A percentile compares a stretch with the other conserved stretches of the same genome.
Evolutionary conservation across 1,140 invertebrate genomes (phyloP).

Genomic region (Euglossa dilemma): DNA sequence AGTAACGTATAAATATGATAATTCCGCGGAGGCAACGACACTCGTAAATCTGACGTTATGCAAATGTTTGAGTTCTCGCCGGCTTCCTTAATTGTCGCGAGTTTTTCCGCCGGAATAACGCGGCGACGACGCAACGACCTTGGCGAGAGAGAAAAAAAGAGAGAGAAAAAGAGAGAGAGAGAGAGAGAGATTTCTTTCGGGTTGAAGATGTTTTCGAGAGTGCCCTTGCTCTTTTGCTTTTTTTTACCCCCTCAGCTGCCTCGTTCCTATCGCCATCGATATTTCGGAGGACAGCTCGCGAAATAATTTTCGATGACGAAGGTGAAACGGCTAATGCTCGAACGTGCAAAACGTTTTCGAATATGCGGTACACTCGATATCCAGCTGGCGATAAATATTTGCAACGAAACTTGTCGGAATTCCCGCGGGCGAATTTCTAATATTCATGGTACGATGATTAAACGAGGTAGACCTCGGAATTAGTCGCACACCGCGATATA

Average conservation of each 20-base stretch:
- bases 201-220: background rate
- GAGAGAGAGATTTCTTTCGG: background rate
- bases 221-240: background rate
- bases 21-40: constrained; percentile 32
- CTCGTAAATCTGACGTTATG: constrained; percentile 45
- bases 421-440: constrained; percentile 6
- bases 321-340: no score
- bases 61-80: constrained; percentile 25
- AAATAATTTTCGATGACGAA: background rate
- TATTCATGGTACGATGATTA: constrained; percentile 9
- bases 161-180: background rate
- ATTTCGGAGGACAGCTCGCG: background rate
- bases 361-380: constrained; percentile 1
- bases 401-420: background rate
- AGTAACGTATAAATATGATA: constrained; percentile 43
- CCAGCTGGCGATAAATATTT: background rate
- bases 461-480: background rate
- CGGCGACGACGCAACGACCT: background rate
- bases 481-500: background rate
- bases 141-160: background rate
- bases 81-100: constrained; percentile 29
- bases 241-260: background rate
- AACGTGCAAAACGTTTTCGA: background rate
- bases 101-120: constrained; percentile 17
- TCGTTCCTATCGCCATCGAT: background rate